phyloP scores from a whole-genome alignment of 2,797 vertebrate genomes.

The Alauda arvensis region DNA sequence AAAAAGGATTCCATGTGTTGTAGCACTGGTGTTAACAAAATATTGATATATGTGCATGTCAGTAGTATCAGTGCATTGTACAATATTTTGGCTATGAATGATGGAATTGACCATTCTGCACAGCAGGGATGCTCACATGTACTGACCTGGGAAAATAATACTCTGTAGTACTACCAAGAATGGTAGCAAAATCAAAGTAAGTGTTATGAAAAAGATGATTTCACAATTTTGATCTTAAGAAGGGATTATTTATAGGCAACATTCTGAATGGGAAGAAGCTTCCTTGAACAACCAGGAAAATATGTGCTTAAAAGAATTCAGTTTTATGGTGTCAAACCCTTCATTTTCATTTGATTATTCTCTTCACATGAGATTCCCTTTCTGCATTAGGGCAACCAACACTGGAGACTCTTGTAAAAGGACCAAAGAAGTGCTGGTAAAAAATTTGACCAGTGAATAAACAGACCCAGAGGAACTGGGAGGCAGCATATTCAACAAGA shows the following conservation, averaged over 20 bases:
- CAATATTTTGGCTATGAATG: neutral
- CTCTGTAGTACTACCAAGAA: neutral
- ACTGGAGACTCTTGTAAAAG: neutral
- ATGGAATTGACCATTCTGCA: neutral
- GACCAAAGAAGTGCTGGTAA: neutral
- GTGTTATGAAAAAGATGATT: neutral
- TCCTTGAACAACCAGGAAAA: neutral
- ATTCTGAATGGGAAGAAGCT: neutral
- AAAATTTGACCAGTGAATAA: neutral
- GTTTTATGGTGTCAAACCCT: neutral
- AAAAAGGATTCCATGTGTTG: neutral
- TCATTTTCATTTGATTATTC: neutral
- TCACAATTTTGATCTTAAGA: neutral
- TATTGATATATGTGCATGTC: neutral
- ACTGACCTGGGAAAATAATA: neutral
- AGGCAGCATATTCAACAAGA: neutral
- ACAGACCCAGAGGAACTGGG: neutral
- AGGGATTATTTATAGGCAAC: neutral
- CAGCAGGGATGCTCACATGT: neutral
- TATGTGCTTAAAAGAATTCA: neutral
- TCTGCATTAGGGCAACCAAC: neutral
- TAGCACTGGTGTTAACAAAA: neutral
- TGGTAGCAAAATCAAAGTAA: neutral
- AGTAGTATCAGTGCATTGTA: neutral
- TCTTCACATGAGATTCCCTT: neutral